A percentile compares a stretch with the other conserved stretches of the same genome.
These are phyloP conservation scores for Dermolepida albohirtum DNA, from an alignment of 2,888 invertebrate genomes.

Conservation along the genomic window DNA sequence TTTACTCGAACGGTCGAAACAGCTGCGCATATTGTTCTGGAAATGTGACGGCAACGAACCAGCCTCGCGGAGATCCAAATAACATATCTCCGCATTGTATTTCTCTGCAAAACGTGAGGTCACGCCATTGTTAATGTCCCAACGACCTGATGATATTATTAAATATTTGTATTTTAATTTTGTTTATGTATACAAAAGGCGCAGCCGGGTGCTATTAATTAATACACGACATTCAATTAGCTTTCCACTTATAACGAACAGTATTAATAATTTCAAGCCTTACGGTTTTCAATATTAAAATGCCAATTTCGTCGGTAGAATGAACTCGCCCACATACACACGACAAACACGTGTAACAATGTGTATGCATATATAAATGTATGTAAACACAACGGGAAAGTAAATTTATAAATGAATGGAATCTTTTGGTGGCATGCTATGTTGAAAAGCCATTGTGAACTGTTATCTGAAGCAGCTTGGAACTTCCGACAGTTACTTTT, in stretches of 20 bases:
- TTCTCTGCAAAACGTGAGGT: no score
- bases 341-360: not conserved
- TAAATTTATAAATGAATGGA: no score
- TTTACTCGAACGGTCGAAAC: no score
- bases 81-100: not conserved
- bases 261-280: slow-evolving; percentile 21
- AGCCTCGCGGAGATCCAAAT: no score
- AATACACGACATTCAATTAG: slow-evolving; percentile 23
- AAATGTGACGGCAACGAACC: no score
- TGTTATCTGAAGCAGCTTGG: no score
- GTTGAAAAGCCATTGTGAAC: no score
- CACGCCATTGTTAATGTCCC: not conserved
- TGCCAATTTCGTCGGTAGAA: slow-evolving; percentile 10
- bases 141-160: slow-evolving; percentile 5
- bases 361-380: no score
- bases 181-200: slow-evolving; percentile 17
- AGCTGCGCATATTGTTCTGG: no score
- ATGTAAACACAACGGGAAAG: no score
- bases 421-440: no score
- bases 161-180: slow-evolving; percentile 13
- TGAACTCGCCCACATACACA: not conserved
- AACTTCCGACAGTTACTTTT: no score
- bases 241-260: slow-evolving; percentile 21
- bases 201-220: slow-evolving; percentile 23
- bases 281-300: slow-evolving; percentile 18